These are phyloP conservation scores for Micoletzkya japonica DNA, from an alignment of 2,888 invertebrate genomes.

Conservation along the genomic window DNA sequence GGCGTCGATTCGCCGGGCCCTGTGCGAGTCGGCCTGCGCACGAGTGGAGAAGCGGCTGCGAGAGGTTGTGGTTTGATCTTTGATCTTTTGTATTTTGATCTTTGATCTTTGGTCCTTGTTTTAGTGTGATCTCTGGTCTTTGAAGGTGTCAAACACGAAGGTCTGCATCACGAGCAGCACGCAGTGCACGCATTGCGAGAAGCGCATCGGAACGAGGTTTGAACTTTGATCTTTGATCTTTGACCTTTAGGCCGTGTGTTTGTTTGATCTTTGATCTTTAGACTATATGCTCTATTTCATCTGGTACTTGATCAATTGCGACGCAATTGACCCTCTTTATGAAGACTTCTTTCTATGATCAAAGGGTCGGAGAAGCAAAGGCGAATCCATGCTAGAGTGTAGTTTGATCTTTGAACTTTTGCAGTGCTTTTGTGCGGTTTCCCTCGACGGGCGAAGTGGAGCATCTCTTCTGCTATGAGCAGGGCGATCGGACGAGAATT, in stretches of 20 bases:
- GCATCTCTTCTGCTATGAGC: constrained; percentile 79
- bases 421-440: constrained; percentile 86
- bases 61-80: constrained; percentile 6
- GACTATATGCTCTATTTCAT: too few relatives aligned
- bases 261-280: too few relatives aligned
- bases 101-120: too few relatives aligned
- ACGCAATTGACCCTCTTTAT: too few relatives aligned
- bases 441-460: constrained; percentile 84
- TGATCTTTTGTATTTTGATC: neutral
- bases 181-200: constrained; percentile 87
- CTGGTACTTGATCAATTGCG: too few relatives aligned
- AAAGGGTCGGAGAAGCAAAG: too few relatives aligned
- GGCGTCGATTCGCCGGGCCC: constrained; percentile 8
- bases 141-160: constrained; percentile 24
- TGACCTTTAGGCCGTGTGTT: too few relatives aligned
- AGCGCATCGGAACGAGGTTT: constrained; percentile 86
- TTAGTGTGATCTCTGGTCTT: too few relatives aligned
- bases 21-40: constrained; percentile 22
- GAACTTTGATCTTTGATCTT: too few relatives aligned
- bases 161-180: constrained; percentile 79
- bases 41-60: constrained; percentile 7
- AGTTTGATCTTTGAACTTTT: constrained; percentile 50
- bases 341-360: too few relatives aligned
- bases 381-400: too few relatives aligned
- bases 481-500: constrained; percentile 2